Conservation (phyloP, 2,113 vertebrate genomes). For the Indicator indicator region DNA sequence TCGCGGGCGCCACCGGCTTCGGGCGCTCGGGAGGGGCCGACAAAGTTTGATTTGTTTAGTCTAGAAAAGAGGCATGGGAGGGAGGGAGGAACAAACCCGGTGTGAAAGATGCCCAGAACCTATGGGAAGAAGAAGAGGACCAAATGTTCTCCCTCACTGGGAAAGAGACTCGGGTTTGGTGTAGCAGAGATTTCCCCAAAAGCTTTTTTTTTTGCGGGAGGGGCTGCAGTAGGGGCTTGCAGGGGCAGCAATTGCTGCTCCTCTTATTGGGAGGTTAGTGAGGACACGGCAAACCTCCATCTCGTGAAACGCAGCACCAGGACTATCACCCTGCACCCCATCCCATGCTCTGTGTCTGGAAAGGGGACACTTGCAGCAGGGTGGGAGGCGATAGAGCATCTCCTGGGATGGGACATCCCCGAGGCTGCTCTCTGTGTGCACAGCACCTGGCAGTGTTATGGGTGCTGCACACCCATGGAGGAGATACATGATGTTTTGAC, state of each 20-base stretch:
- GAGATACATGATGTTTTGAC: background rate
- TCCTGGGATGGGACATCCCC: fast-evolving
- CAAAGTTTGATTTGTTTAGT: background rate
- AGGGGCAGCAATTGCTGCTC: fast-evolving
- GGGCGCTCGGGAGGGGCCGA: background rate
- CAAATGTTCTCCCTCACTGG: background rate
- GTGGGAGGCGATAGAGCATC: background rate
- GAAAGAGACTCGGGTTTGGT: background rate
- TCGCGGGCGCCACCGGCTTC: background rate
- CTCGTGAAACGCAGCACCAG: fast-evolving
- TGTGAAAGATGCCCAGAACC: background rate
- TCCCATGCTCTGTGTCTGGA: background rate
- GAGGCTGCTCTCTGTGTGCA: fast-evolving
- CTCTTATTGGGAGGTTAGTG: background rate
- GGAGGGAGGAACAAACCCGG: background rate
- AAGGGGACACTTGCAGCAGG: background rate
- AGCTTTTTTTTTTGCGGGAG: background rate
- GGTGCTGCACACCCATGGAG: background rate
- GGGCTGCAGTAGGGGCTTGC: background rate
- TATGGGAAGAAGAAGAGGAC: background rate
- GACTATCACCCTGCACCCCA: fast-evolving
- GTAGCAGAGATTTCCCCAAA: too few relatives aligned
- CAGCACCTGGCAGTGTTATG: fast-evolving
- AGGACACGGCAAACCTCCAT: background rate
- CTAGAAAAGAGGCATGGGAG: background rate